Conservation (phyloP, 2,888 invertebrate genomes). For the Sturmia bella region DNA sequence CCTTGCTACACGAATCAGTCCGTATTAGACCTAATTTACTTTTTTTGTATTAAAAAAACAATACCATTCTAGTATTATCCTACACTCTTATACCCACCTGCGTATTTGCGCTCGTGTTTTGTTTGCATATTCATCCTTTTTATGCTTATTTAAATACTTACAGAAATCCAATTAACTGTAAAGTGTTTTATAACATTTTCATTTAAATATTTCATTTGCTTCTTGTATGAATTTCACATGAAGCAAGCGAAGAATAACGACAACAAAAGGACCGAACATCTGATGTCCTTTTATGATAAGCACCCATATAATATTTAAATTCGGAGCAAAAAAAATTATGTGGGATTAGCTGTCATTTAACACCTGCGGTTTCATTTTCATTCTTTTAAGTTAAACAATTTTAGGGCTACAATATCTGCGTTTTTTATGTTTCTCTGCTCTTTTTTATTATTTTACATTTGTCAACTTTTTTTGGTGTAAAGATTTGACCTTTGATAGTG, state of each 20-base stretch:
- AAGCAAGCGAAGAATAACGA: neutral
- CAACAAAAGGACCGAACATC: conserved; percentile 51
- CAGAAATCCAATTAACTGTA: conserved; percentile 68
- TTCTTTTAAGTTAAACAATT: conserved; percentile 39
- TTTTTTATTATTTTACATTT: conserved; percentile 18
- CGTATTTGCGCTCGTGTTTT: neutral
- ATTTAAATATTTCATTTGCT: conserved; percentile 51
- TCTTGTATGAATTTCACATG: neutral
- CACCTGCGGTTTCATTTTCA: conserved; percentile 62
- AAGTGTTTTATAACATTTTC: conserved; percentile 67
- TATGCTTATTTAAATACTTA: conserved; percentile 42
- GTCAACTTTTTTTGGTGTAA: conserved; percentile 44
- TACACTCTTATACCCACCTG: conserved; percentile 12
- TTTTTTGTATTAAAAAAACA: too few species aligned
- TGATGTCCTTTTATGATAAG: conserved; percentile 69
- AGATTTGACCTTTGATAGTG: conserved; percentile 63
- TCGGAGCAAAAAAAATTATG: conserved; percentile 48
- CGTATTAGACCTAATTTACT: too few species aligned
- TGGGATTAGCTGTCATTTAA: conserved; percentile 64
- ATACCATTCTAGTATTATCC: neutral
- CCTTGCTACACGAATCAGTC: too few species aligned
- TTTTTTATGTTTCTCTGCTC: conserved; percentile 31
- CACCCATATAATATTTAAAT: conserved; percentile 25
- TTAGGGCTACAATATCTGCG: conserved; percentile 51
- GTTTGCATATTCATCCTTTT: neutral